phyloP scores from a whole-genome alignment of 1,140 invertebrate genomes.

The Apis laboriosa region DNA sequence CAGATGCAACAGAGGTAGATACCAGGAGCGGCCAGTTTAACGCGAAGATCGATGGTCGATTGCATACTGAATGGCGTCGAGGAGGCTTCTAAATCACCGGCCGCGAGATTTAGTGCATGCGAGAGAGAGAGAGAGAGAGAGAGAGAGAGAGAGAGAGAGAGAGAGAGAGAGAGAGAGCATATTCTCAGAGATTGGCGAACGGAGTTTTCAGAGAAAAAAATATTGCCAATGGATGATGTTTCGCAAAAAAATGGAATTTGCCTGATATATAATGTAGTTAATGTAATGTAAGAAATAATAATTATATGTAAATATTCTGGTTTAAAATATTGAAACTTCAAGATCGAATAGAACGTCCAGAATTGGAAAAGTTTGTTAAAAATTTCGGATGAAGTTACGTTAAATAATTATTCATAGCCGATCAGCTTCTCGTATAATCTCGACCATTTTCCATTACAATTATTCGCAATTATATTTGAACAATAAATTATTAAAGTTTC shows the following conservation, averaged over 20 bases:
- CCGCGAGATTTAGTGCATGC: slow-evolving; percentile 66
- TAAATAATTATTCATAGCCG: too few species aligned
- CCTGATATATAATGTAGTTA: neutral
- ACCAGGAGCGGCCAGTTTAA: slow-evolving; percentile 50
- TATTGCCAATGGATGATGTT: neutral
- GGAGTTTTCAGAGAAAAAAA: too few species aligned
- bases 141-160: neutral
- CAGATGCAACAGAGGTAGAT: slow-evolving; percentile 50
- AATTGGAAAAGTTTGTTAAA: too few species aligned
- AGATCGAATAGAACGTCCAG: too few species aligned
- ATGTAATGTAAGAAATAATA: too few species aligned
- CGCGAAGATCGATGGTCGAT: slow-evolving; percentile 71
- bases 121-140: neutral
- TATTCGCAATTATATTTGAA: too few species aligned
- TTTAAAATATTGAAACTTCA: too few species aligned
- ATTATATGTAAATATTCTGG: too few species aligned
- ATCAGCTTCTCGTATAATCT: too few species aligned
- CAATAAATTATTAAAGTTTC: too few species aligned
- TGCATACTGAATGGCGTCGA: slow-evolving; percentile 67
- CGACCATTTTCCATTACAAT: too few species aligned
- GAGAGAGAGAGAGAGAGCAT: neutral
- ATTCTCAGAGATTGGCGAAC: neutral
- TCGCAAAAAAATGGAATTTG: slow-evolving; percentile 9
- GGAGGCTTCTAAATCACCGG: slow-evolving; percentile 71
- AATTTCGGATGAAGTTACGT: too few species aligned